A percentile compares a stretch with the other conserved stretches of the same genome.
These are phyloP conservation scores for Chrysina gloriosa DNA, from an alignment of 2,888 invertebrate genomes.

Conservation along the genomic window DNA sequence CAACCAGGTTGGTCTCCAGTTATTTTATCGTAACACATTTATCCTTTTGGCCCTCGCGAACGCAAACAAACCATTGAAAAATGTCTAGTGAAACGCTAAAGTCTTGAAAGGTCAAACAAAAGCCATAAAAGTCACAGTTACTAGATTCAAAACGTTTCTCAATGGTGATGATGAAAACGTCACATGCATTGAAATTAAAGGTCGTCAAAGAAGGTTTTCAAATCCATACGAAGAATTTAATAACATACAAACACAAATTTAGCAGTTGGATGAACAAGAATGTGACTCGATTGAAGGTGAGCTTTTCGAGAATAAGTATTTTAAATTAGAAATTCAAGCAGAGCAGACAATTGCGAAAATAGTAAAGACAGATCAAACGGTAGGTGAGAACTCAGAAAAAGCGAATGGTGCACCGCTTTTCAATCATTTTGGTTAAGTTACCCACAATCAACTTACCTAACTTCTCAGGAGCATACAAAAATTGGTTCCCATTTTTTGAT, in stretches of 20 bases:
- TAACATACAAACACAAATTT: neutral
- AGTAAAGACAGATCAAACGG: neutral
- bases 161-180: neutral
- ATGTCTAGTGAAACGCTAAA: no score
- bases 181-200: neutral
- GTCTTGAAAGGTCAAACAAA: neutral
- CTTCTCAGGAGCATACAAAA: conserved; percentile 45
- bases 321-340: neutral
- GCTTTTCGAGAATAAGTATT: neutral
- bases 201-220: neutral
- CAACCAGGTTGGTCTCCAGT: conserved; percentile 6
- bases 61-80: neutral
- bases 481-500: conserved; percentile 46
- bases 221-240: neutral
- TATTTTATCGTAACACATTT: neutral
- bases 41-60: neutral
- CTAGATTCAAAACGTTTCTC: conserved; percentile 9
- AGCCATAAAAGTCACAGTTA: neutral
- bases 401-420: neutral
- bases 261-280: neutral
- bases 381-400: neutral
- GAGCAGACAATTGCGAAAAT: neutral
- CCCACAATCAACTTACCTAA: conserved; percentile 40
- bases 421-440: neutral
- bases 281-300: neutral